Base-by-base conservation (phyloP, 2,888 invertebrate genomes). In the Teleogryllus oceanicus region DNA sequence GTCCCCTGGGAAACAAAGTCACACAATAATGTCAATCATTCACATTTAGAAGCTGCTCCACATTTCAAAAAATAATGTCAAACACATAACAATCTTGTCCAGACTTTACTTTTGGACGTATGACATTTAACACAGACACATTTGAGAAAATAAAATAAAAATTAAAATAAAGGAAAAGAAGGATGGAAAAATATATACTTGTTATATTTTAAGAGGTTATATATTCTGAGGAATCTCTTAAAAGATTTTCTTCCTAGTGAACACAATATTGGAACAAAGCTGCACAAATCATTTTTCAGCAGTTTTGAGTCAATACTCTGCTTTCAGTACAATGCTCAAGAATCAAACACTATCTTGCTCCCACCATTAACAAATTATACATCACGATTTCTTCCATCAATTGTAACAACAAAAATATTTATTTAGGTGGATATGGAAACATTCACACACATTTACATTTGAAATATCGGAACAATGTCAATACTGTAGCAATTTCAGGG, bases 211-310 rank as follows among this genome's bases (percentile, higher is more conserved):
- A 76, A 37, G 76, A 37, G 21, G 24, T 37, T 76, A 18, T 49
- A 49, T 18, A n/a, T 49, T 50, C 18, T 18, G 49, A 77, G 77
- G 77, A 77, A 76, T 18, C 11, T n/a, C 77, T n/a, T 51, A 49
- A 76, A 51, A 77, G 50, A 79, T 77, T 79, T 79, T 24, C 49
- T 75, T 12, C 74, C 79, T 81, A 78, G 78, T 81, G 80, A 81
- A 81, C 80, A 81, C 80, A 80, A 80, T 78, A 80, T 80, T 78
- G 78, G 80, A 81, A 80, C 80, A 80, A 81, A 81, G 81, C 81
- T 81, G 80, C 78, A 77, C 78, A 81, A 80, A 37, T 77, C 79
- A 50, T 76, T 78, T 37, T 80, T 80, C 10, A 76, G 75, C 78
- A 79, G 79, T 76, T 74, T 78, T 51, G 51, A 76, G 20, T 77